Base-by-base conservation (phyloP, 2,888 invertebrate genomes). In the Pachycephus smyrnensis region DNA sequence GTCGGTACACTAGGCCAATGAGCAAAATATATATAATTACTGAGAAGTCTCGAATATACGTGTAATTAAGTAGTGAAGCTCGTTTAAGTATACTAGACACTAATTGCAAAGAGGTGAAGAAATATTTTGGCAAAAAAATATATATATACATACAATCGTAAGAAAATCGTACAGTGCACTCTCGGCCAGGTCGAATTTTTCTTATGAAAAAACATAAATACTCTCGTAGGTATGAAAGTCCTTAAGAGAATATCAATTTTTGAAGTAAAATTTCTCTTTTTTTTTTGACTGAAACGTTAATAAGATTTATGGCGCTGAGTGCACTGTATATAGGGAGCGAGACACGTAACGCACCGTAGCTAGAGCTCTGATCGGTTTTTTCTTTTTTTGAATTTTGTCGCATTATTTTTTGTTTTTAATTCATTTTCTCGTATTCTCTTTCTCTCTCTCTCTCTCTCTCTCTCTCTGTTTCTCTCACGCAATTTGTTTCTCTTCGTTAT, bases 381-480 rank as follows among this genome's bases (percentile, higher is more conserved):
- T 37, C 12, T 37, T 15, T 37, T 12, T 12, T 40, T 15, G 9
- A 55, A 55, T 55, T 55, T 55, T 23, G 55, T 55, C 55, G 55
- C 71, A 37, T 76, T 76, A 73, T 37, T 36, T 36, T 40, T 55
- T 36, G 30, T 75, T 75, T 40, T n/a, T 11, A 4, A 30, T n/a
- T n/a, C 12, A n/a, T 36, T 11, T 75, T 75, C 32, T n/a, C 12
- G 31, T 74, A 74, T 33, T 55, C 36, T 76, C 77, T 74, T 35
- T 40, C 73, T 73, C 33, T 55, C 76, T 76, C 0, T 23, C 55
- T 23, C 23, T 55, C 55, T n/a, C n/a, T n/a, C 76, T 69, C 76
- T 76, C 77, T 73, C 76, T 77, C 76, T 40, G 15, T 40, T 2
- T 23, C 55, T 23, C 23, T 55, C 55, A 55, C 55, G 55, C 55